Conservation (phyloP, 2,113 vertebrate species). For the Engraulis encrasicolus region DNA sequence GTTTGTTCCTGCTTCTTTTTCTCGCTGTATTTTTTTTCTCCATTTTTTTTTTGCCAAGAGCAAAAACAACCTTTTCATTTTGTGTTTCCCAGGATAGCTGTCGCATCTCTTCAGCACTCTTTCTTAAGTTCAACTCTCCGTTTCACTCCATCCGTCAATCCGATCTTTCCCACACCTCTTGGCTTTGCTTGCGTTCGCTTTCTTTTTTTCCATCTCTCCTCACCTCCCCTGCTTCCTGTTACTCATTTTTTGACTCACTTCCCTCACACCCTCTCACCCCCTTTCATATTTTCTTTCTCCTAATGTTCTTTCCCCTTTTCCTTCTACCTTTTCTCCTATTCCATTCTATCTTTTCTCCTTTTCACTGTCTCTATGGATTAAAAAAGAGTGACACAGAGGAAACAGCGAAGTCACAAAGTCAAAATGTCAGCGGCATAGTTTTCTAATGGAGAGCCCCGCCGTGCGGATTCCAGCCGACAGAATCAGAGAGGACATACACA, state of each 20-base stretch:
- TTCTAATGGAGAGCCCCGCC: constrained; percentile 7
- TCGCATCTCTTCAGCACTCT: background rate
- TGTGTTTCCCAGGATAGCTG: background rate
- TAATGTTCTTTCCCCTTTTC: background rate
- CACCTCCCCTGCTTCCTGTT: background rate
- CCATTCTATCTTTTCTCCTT: background rate
- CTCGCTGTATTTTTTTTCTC: background rate
- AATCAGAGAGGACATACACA: constrained; percentile 27
- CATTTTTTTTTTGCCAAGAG: background rate
- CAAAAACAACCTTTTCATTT: background rate
- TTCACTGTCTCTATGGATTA: background rate
- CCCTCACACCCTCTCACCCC: background rate
- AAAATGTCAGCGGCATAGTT: background rate
- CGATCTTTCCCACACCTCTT: background rate
- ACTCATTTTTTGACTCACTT: background rate
- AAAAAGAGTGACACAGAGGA: background rate
- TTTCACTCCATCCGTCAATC: background rate
- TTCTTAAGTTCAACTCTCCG: background rate
- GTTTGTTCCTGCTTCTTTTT: too few relatives aligned
- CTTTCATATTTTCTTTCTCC: background rate
- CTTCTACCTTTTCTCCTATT: background rate
- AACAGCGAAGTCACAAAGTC: background rate
- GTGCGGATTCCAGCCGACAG: constrained; percentile 7
- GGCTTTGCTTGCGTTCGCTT: background rate
- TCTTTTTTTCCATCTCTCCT: background rate